Base-by-base conservation (phyloP, 1,140 invertebrate genomes). In the Drosophila nigrodunni region DNA sequence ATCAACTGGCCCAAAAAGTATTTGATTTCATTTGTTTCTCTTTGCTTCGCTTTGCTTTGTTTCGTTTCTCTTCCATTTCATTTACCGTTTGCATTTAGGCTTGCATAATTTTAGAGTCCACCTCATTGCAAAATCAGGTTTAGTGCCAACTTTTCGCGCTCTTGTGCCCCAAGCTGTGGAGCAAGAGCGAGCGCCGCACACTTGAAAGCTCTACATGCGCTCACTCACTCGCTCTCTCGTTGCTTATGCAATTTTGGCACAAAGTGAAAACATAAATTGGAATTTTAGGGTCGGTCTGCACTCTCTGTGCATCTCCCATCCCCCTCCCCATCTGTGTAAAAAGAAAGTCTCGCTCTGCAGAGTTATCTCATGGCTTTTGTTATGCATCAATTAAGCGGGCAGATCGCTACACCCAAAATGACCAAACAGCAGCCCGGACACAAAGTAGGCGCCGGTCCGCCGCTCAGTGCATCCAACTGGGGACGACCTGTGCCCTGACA, bases 401-500 rank as follows among this genome's bases (percentile, higher is more conserved):
- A 87, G 85, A 87, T 87, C 83, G 85, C 83, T 89, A 62, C 90
- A 80, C 86, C 77, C 81, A 77, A 62, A 69, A 68, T 43, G 61
- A 43, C 37, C 47, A 15, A 34, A 62, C 57, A 68, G 55, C 80
- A 61, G 35, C 69, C 77, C 68, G 46, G 46, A 68, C 85, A 74
- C 90, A 89, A 91, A 91, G 83, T 87, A 87, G 90, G 81, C 71
- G 90, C 78, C 74, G 61, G 80, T 46, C 61, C 77, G 52, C 64
- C 47, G 41, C 49, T 54, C 52, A 46, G 65, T 52, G 67, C 67
- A 39, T 30, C 35, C 54, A 46, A 35, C 54, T 39, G 78, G 81
- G 90, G 90, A 85, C 90, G 90, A 91, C 90, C 90, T 91, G 70
- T 91, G 57, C 90, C 90, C 90, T 67, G 74, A 11, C 90, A 91